Base-by-base conservation (phyloP, 92 coral and sea anemone species). In the Isaurus tuberculatus region DNA sequence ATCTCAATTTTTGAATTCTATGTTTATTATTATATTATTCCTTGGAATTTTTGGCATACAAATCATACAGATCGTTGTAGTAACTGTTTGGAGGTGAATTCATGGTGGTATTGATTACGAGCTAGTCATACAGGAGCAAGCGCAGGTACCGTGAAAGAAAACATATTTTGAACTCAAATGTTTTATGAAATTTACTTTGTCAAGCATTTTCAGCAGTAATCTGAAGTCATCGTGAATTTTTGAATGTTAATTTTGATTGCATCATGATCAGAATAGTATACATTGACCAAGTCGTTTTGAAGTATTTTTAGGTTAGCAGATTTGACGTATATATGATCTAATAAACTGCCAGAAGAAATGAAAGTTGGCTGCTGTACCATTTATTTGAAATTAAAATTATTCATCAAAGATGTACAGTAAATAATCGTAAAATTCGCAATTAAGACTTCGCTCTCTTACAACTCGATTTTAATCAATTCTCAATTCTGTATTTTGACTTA, bases 231-330 rank as follows among this genome's bases (percentile, higher is more conserved):
- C 63, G 37, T 48, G 81, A 51, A 48, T 75, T 72, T 31, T 81
- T 78, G 81, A 68, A 73, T 74, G 65, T 55, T 88, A 57, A 79
- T 73, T 70, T 84, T 88, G 43, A 85, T 85, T 73, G 89, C 89
- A 80, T 89, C 86, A 85, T 89, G 92, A 80, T 89, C 89, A 79
- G 92, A 89, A 84, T 89, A 84, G 84, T 89, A 89, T n/a, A 89
- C 83, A 75, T 46, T 79, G 75, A 84, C 33, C 82, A 85, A 23
- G n/a, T 80, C 22, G 67, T 84, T 79, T 74, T 89, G 20, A 88
- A 83, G 55, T 61, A 63, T 63, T 33, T 79, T 61, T 61, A 61
- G 57, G 57, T n/a, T 79, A 34, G 84, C 55, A 61, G 53, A 27
- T 84, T 88, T 88, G 32, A 77, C 19, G 85, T 83, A 84, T 36